A percentile compares a stretch with the other conserved stretches of the same genome.
phyloP scores from a whole-genome alignment of 2,113 vertebrate genomes.

The Corythornis cristatus region DNA sequence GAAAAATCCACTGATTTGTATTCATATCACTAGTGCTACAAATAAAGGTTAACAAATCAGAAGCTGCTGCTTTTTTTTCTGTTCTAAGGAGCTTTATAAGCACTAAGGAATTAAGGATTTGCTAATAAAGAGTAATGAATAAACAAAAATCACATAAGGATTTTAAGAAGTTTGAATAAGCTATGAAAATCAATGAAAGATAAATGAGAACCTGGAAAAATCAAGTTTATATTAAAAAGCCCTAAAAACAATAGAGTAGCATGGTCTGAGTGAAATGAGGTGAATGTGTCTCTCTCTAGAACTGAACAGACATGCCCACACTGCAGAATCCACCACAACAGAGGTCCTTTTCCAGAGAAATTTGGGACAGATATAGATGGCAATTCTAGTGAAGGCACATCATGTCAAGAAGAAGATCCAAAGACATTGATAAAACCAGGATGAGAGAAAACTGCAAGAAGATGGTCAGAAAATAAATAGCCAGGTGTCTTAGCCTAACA shows the following conservation, averaged over 20 bases:
- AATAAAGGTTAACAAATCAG: neutral
- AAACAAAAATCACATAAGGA: neutral
- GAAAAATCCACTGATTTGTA: neutral
- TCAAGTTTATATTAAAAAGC: neutral
- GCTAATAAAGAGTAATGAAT: neutral
- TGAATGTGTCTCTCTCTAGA: neutral
- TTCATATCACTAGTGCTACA: neutral
- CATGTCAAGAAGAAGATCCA: neutral
- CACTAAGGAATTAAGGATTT: conserved; percentile 13
- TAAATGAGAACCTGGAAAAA: neutral
- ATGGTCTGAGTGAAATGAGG: neutral
- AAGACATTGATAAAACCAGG: neutral
- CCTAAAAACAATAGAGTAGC: neutral
- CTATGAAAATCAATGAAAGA: neutral
- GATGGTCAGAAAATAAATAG: neutral
- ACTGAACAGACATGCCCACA: neutral
- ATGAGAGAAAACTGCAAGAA: neutral
- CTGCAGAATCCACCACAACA: neutral
- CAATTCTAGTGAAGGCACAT: neutral
- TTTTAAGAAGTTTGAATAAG: neutral
- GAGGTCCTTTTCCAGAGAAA: neutral
- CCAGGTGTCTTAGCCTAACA: neutral
- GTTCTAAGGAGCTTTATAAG: conserved; percentile 12
- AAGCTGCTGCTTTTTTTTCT: neutral
- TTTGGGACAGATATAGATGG: neutral